These are phyloP conservation scores for Xiphydria camelus DNA, from an alignment of 2,888 invertebrate genomes.

Conservation along the genomic window DNA sequence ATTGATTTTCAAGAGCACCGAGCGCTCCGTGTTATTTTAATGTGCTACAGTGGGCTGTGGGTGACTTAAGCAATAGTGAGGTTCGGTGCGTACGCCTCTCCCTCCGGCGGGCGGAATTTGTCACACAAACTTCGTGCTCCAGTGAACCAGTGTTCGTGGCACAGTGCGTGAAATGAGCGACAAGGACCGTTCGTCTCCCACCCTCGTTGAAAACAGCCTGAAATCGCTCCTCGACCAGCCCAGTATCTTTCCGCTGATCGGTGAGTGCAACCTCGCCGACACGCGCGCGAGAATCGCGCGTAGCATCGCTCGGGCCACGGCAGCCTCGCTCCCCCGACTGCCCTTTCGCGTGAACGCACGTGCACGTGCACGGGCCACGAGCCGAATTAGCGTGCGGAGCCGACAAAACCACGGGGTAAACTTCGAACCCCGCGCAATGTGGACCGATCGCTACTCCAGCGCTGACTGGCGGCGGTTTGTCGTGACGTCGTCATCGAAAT, in stretches of 20 bases:
- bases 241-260: constrained; percentile 58
- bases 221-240: constrained; percentile 85
- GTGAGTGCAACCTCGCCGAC: constrained; percentile 38
- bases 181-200: constrained; percentile 87
- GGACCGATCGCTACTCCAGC: constrained; percentile 33
- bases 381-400: constrained; percentile 1
- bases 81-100: constrained; percentile 36
- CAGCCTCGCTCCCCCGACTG: not conserved
- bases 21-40: constrained; percentile 45
- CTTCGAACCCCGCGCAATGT: constrained; percentile 17
- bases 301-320: not conserved
- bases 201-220: constrained; percentile 84
- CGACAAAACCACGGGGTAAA: constrained; percentile 2
- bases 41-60: constrained; percentile 43
- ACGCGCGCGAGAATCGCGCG: no score
- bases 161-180: constrained; percentile 77
- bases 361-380: not conserved
- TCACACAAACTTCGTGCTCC: constrained; percentile 13
- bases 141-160: constrained; percentile 34
- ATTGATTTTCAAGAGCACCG: constrained; percentile 56
- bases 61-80: constrained; percentile 34
- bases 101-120: constrained; percentile 40
- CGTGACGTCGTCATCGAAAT: no score
- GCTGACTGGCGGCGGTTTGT: constrained; percentile 31
- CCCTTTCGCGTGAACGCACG: not conserved